Evolutionary conservation across 1,140 invertebrate genomes (phyloP), one percentile per base, ranked within the genome.

Genomic region (Lepidurus couesii): DNA sequence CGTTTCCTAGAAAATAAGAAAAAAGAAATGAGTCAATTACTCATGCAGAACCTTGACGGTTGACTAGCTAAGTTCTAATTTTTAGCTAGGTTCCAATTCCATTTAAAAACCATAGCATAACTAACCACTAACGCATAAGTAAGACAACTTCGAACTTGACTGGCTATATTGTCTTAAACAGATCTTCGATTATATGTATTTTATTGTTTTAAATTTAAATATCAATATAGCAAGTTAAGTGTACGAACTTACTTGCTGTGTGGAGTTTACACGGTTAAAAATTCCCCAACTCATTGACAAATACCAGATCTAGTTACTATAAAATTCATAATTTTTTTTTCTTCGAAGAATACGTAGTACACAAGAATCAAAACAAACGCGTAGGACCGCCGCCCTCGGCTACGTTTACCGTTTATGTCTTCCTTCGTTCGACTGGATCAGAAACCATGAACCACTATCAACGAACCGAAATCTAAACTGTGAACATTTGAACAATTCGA

Each of bases 181-280:
- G 4, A 24, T 5, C 13, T 16, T n/a, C 74, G 42, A 13, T 26
- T 21, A 75, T 75, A 3, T 4, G 42, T 24, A 24, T 75, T 16
- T 26, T 2, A 43, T n/a, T 7, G 6, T 75, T 7, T 4, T 43
- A 43, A 45, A 9, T n/a, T n/a, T 43, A 76, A 8, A 9, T 5
- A 75, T 9, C 45, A 43, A 21, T 8, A 13, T 16, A 76, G 44
- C 42, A 42, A 42, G 21, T 13, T 7, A 34, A 42, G 42, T 9
- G 73, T 26, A 21, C 16, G 16, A 13, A 76, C 9, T 44, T 44
- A 77, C 76, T 45, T 77, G 45, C 34, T 77, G 76, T 53, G 45
- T 77, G 42, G 76, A 77, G 65, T 77, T 77, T 65, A 77, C 65
- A 65, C 76, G 76, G 44, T 65, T 77, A 9, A 77, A 26, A 77